Percentiles rank a stretch among this genome's conserved stretches.
Conservation (phyloP, 2,113 vertebrate genomes). For the Marmota flaviventris region DNA sequence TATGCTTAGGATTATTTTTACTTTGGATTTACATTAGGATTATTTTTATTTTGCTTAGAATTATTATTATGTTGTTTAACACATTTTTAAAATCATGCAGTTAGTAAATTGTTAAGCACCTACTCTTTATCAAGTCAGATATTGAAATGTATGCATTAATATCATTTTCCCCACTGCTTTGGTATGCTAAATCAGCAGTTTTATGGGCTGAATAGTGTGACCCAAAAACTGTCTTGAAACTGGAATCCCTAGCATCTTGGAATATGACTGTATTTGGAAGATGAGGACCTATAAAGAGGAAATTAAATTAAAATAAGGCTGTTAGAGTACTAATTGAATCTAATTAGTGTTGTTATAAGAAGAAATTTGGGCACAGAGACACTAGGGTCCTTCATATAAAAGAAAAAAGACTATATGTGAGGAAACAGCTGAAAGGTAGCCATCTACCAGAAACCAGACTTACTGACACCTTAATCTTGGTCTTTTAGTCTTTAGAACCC, state of each 20-base stretch:
- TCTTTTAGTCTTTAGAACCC: too few species aligned
- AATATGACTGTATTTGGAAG: background rate
- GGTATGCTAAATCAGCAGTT: background rate
- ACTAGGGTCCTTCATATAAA: too few species aligned
- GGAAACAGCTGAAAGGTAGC: background rate
- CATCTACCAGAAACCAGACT: background rate
- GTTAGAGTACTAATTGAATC: background rate
- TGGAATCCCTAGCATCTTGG: background rate
- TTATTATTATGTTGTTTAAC: background rate
- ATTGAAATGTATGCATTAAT: constrained; percentile 8
- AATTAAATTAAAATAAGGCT: background rate
- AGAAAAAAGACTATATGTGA: background rate
- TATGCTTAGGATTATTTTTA: background rate
- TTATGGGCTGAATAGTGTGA: background rate
- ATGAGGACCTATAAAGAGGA: background rate
- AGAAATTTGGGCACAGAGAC: background rate
- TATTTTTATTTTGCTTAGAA: too few species aligned
- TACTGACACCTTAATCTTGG: too few species aligned
- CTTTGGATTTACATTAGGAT: too few species aligned
- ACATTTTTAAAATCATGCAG: background rate
- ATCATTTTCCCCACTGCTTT: constrained; percentile 2
- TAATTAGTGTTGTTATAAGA: background rate
- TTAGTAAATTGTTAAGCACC: background rate
- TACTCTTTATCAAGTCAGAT: background rate
- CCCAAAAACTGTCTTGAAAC: background rate